A percentile compares a stretch with the other conserved stretches of the same genome.
These are phyloP conservation scores for Erebia aethiops DNA, from an alignment of 2,888 invertebrate genomes.

Conservation along the genomic window DNA sequence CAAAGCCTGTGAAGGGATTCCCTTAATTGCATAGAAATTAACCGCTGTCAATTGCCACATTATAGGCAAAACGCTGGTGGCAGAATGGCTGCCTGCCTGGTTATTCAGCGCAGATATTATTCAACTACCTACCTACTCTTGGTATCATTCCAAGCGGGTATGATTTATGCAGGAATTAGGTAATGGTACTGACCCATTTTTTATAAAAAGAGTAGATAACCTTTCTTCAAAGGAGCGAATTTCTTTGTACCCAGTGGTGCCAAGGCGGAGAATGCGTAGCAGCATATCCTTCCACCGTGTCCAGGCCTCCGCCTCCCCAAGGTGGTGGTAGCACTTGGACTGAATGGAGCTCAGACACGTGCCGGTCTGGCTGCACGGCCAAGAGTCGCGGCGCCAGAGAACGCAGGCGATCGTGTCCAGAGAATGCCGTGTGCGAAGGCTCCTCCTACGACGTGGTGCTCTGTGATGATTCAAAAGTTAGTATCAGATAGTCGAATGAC, in stretches of 20 bases:
- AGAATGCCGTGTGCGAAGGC: slow-evolving; percentile 84
- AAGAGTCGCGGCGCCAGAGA: slow-evolving; percentile 84
- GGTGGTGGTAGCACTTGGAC: slow-evolving; percentile 77
- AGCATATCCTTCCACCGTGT: slow-evolving; percentile 51
- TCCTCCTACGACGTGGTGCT: slow-evolving; percentile 84
- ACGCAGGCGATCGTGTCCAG: slow-evolving; percentile 82
- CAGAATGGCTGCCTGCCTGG: no score
- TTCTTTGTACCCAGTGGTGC: slow-evolving; percentile 81
- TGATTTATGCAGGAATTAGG: no score
- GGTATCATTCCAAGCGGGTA: no score
- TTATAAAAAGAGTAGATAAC: no score
- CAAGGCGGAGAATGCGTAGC: slow-evolving; percentile 85
- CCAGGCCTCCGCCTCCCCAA: slow-evolving; percentile 52
- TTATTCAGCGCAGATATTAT: no score
- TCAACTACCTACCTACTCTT: no score
- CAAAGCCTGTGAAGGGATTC: no score
- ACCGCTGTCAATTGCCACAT: no score
- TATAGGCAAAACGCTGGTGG: no score
- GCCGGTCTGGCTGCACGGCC: slow-evolving; percentile 86
- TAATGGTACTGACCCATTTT: no score
- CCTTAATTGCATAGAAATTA: no score
- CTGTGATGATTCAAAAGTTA: slow-evolving; percentile 86
- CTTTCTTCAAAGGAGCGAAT: no score
- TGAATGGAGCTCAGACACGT: slow-evolving; percentile 83
- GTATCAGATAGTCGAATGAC: slow-evolving; percentile 5